These are phyloP conservation scores for Pangasius larnaudii DNA, from an alignment of 2,797 vertebrate genomes.

Conservation along the genomic window DNA sequence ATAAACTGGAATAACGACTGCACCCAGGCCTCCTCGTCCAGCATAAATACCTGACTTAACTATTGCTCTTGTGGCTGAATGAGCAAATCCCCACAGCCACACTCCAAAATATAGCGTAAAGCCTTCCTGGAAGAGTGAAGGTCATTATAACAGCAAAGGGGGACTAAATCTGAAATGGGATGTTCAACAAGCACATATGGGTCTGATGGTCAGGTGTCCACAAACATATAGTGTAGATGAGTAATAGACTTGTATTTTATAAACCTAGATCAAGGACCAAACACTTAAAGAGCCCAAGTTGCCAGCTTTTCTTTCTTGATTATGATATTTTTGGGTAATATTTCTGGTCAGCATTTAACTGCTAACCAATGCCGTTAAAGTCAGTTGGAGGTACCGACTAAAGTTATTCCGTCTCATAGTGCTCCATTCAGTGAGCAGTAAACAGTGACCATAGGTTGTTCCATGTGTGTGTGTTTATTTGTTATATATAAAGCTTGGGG, in stretches of 20 bases:
- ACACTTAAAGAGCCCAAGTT: not conserved
- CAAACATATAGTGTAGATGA: not conserved
- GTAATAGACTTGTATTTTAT: not conserved
- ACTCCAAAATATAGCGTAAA: not conserved
- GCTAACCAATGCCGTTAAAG: not conserved
- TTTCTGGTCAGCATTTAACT: not conserved
- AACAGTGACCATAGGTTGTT: not conserved
- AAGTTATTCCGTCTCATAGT: not conserved
- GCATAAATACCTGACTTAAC: not conserved
- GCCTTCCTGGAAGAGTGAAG: not conserved
- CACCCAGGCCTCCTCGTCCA: not conserved
- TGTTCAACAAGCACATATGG: too few relatives aligned
- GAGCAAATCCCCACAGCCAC: not conserved
- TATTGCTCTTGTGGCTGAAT: not conserved
- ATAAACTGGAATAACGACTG: not conserved
- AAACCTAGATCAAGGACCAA: conserved; percentile 15
- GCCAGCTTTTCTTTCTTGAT: not conserved
- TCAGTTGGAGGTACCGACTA: not conserved
- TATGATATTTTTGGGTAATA: not conserved
- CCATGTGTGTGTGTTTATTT: not conserved
- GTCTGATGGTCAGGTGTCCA: not conserved
- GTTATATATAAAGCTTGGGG: not conserved
- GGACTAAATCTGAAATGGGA: not conserved
- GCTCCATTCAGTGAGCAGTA: not conserved
- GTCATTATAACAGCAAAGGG: not conserved